A percentile compares a stretch with the other conserved stretches of the same genome.
Evolutionary conservation across 2,888 invertebrate genomes (phyloP).

Genomic region (Heliconius aoede): DNA sequence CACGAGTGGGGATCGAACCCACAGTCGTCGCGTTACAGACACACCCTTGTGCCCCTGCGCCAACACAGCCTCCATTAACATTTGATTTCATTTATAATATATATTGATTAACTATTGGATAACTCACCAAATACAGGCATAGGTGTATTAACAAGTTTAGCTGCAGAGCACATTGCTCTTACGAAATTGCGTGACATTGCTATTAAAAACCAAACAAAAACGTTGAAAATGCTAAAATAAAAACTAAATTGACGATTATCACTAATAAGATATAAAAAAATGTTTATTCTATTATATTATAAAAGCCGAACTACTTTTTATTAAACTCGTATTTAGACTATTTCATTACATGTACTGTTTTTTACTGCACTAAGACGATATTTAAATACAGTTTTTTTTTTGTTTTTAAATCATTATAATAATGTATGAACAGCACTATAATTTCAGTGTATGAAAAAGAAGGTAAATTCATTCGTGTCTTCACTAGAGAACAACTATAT

Average conservation of each 20-base stretch:
- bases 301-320: too few species aligned
- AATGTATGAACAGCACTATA: not conserved
- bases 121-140: conserved; percentile 67
- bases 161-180: conserved; percentile 54
- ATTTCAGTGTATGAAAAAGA: not conserved
- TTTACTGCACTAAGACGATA: too few species aligned
- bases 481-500: not conserved
- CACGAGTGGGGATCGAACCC: too few species aligned
- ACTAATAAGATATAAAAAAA: not conserved
- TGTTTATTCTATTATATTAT: not conserved
- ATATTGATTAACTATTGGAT: too few species aligned
- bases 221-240: not conserved
- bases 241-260: not conserved
- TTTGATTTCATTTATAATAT: not conserved
- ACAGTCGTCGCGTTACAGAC: too few species aligned
- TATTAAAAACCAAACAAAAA: not conserved
- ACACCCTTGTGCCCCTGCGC: too few species aligned
- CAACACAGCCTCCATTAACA: not conserved
- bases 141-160: conserved; percentile 56
- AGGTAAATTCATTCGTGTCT: not conserved
- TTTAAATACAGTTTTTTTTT: not conserved
- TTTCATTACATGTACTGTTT: too few species aligned
- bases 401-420: not conserved
- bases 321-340: too few species aligned
- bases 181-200: conserved; percentile 56